Conservation (phyloP, 92 coral and sea anemone species). For the Chrysogorgia sp. region DNA sequence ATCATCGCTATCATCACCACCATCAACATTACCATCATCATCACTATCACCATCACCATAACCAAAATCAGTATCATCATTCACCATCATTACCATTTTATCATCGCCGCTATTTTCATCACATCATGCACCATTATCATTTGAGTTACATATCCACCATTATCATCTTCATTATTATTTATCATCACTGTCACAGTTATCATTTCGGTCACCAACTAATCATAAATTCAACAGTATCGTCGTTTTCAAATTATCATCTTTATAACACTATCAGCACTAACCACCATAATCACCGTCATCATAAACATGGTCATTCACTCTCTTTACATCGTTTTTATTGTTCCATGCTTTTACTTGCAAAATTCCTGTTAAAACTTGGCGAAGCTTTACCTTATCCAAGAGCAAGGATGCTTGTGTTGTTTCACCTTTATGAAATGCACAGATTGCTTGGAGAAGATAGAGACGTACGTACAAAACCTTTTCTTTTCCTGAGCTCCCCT, state of each 20-base stretch:
- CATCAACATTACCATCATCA: neutral
- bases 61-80: neutral
- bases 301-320: too few species aligned
- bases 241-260: too few species aligned
- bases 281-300: too few species aligned
- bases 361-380: neutral
- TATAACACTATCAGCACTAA: too few species aligned
- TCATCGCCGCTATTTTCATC: too few species aligned
- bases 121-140: too few species aligned
- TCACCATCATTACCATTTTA: neutral
- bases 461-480: slow-evolving; percentile 84
- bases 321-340: too few species aligned
- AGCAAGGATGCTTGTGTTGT: slow-evolving; percentile 45
- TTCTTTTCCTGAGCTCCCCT: slow-evolving; percentile 89
- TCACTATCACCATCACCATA: neutral
- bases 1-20: neutral
- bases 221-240: too few species aligned
- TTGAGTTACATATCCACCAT: too few species aligned
- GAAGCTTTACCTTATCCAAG: slow-evolving; percentile 53
- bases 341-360: neutral
- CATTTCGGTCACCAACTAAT: too few species aligned
- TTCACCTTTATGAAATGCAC: slow-evolving; percentile 78
- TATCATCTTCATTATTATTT: too few species aligned
- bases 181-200: too few species aligned
- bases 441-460: slow-evolving; percentile 77